A percentile compares a stretch with the other conserved stretches of the same genome.
Conservation (phyloP, 2,113 vertebrate species). For the Tenebrosternarchus preto region DNA sequence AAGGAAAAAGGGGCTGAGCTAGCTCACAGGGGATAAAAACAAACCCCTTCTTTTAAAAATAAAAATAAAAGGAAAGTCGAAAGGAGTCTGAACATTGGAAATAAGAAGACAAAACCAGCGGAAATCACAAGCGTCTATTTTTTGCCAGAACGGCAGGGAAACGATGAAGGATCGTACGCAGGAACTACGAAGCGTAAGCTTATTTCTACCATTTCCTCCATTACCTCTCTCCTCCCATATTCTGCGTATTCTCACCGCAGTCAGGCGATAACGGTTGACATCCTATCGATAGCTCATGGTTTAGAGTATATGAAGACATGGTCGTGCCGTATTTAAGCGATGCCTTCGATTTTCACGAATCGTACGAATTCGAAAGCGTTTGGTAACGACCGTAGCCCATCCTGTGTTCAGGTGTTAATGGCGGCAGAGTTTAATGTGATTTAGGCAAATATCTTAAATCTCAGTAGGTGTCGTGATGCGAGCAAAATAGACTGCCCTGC, state of each 20-base stretch:
- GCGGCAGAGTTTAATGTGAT: too few relatives aligned
- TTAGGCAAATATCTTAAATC: too few relatives aligned
- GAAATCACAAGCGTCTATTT: conserved; percentile 48
- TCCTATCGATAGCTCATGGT: too few relatives aligned
- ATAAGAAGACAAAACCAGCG: conserved; percentile 40
- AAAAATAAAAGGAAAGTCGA: conserved; percentile 11
- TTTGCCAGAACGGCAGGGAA: conserved; percentile 57
- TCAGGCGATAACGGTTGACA: neutral
- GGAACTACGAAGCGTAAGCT: conserved; percentile 69
- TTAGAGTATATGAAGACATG: too few relatives aligned
- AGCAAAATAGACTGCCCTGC: too few relatives aligned
- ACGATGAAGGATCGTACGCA: conserved; percentile 70
- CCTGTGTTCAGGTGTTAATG: too few relatives aligned
- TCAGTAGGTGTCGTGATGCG: too few relatives aligned
- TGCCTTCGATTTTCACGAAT: too few relatives aligned
- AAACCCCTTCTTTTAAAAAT: neutral
- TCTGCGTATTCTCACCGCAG: conserved; percentile 42
- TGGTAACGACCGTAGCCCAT: too few relatives aligned
- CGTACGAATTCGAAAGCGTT: too few relatives aligned
- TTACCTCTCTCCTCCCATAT: conserved; percentile 43
- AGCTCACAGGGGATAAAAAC: neutral
- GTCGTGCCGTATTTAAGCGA: too few relatives aligned
- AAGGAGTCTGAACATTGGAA: conserved; percentile 37
- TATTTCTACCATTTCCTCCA: conserved; percentile 32
- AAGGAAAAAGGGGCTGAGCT: conserved; percentile 38